Percentiles rank a stretch among this genome's conserved stretches.
phyloP scores from a whole-genome alignment of 1,140 invertebrate genomes.

The Metaphire vulgaris region DNA sequence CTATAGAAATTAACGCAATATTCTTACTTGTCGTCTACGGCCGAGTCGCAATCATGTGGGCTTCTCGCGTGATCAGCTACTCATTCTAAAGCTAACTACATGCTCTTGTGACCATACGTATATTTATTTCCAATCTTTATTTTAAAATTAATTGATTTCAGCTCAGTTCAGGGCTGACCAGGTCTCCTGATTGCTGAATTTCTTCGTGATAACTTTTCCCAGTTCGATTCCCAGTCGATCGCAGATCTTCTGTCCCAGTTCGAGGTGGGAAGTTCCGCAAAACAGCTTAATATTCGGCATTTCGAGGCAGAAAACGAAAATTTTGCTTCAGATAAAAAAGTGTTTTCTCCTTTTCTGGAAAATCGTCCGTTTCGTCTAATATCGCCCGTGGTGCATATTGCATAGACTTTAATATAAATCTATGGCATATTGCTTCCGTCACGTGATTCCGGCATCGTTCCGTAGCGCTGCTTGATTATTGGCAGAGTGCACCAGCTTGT shows the following conservation, averaged over 20 bases:
- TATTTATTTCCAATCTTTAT: background rate
- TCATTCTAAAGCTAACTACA: background rate
- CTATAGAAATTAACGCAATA: background rate
- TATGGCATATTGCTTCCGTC: no score
- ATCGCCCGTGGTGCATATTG: no score
- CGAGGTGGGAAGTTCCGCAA: conserved; percentile 89
- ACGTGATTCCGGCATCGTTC: no score
- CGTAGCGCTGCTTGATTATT: no score
- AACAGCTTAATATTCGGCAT: no score
- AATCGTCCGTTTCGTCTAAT: no score
- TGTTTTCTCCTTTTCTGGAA: no score
- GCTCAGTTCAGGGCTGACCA: conserved; percentile 62
- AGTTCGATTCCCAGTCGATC: conserved; percentile 89
- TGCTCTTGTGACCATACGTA: background rate
- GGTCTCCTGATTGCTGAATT: conserved; percentile 97
- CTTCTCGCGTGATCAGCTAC: background rate
- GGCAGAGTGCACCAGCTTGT: no score
- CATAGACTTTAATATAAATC: no score
- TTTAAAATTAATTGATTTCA: background rate
- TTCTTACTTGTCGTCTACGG: background rate
- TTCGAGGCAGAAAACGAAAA: no score
- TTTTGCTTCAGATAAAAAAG: no score
- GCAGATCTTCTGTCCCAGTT: conserved; percentile 86
- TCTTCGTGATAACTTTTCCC: conserved; percentile 92
- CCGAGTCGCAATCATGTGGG: background rate